Evolutionary conservation across 2,888 invertebrate species (phyloP).

Genomic region (Augiades crinisus): DNA sequence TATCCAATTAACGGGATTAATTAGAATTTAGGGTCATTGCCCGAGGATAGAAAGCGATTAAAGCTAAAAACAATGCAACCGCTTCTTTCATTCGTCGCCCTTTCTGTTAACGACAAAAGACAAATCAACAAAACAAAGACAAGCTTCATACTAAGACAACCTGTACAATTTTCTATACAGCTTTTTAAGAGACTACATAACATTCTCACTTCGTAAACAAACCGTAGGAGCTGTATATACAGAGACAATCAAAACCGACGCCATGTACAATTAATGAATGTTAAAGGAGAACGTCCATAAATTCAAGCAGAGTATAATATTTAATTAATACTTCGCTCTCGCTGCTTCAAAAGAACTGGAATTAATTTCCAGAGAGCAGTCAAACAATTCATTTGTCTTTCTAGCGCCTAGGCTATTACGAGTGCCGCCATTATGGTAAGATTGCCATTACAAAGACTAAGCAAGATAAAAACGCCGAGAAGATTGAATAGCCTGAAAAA

Average conservation of each 20-base stretch:
- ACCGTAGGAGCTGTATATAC: no score
- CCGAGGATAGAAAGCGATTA: background rate
- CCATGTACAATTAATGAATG: background rate
- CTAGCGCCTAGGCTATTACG: slow-evolving; percentile 21
- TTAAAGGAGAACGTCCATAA: slow-evolving; percentile 34
- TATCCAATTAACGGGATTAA: slow-evolving; percentile 8
- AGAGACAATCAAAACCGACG: background rate
- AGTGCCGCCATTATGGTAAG: slow-evolving; percentile 19
- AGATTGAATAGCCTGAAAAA: slow-evolving; percentile 23
- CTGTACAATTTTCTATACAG: no score
- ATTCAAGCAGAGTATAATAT: slow-evolving; percentile 34
- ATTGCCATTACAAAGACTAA: slow-evolving; percentile 28
- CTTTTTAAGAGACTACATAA: no score
- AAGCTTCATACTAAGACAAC: background rate
- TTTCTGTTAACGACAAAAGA: background rate
- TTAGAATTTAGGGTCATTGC: background rate
- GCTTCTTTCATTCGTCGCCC: background rate
- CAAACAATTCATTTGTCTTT: slow-evolving; percentile 24
- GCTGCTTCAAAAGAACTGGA: slow-evolving; percentile 16
- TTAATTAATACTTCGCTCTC: slow-evolving; percentile 13
- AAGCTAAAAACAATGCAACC: slow-evolving; percentile 3
- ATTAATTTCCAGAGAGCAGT: slow-evolving; percentile 23
- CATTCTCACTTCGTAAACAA: no score
- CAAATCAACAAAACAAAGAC: background rate
- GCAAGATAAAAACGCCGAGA: slow-evolving; percentile 23